Percentiles rank a stretch among this genome's conserved stretches.
phyloP scores from a whole-genome alignment of 2,113 vertebrate species.

The Plectropomus leopardus region DNA sequence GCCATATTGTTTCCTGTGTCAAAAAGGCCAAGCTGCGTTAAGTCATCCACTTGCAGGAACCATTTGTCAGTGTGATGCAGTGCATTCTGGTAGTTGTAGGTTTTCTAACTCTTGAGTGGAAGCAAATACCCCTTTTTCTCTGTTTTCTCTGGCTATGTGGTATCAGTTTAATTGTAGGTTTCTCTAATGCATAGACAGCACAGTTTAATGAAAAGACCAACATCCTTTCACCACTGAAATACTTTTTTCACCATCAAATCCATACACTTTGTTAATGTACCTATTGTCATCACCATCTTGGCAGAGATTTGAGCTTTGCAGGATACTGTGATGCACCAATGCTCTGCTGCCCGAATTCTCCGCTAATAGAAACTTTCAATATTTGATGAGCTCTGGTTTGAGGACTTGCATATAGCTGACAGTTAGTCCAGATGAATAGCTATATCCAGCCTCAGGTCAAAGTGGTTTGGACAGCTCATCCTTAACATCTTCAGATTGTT shows the following conservation, averaged over 20 bases:
- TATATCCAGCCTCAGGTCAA: constrained; percentile 34
- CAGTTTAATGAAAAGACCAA: no score
- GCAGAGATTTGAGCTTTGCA: constrained; percentile 15
- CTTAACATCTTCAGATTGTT: constrained; percentile 21
- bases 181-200: no score
- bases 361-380: constrained; percentile 65
- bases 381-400: constrained; percentile 71
- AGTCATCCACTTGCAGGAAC: no score
- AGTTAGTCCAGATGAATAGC: constrained; percentile 51
- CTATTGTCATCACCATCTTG: neutral
- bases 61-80: no score
- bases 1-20: no score
- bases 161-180: no score
- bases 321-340: neutral
- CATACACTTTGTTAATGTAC: neutral
- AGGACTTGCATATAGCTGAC: constrained; percentile 55
- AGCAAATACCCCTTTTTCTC: no score
- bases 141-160: no score
- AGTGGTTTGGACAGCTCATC: constrained; percentile 24
- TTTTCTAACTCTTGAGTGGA: no score
- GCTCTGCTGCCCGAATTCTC: constrained; percentile 41
- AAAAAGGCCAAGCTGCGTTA: no score
- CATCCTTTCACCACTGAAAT: no score
- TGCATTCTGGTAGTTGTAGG: no score
- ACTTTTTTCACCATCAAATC: constrained; percentile 1